Conservation (phyloP, 2,797 vertebrate genomes). For the Miichthys miiuy region DNA sequence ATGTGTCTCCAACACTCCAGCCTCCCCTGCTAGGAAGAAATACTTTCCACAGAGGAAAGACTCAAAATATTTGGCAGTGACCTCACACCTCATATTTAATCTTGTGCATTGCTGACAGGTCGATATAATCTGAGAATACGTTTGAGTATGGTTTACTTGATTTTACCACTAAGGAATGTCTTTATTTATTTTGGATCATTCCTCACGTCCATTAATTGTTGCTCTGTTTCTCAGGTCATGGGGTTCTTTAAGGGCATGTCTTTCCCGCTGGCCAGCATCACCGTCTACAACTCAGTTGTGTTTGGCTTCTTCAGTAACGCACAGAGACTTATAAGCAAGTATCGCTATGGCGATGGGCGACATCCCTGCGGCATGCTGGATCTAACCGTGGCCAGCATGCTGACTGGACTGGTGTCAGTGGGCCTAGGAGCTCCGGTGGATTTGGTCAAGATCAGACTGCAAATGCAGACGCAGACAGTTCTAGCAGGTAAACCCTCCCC, state of each 20-base stretch:
- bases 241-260: constrained; percentile 99
- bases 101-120: background rate
- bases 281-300: constrained; percentile 93
- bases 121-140: accelerated
- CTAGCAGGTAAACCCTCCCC: constrained; percentile 81
- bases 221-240: constrained; percentile 75
- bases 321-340: constrained; percentile 87
- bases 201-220: background rate
- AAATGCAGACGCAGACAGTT: constrained; percentile 92
- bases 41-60: background rate
- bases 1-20: background rate
- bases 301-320: constrained; percentile 95
- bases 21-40: background rate
- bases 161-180: background rate
- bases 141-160: background rate
- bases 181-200: background rate
- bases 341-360: constrained; percentile 81
- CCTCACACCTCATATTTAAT: background rate
- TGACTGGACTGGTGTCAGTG: constrained; percentile 90
- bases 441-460: constrained; percentile 95
- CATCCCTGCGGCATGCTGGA: constrained; percentile 80
- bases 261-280: constrained; percentile 93
- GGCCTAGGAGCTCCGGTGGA: constrained; percentile 92
- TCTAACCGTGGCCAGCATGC: constrained; percentile 89
- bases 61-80: constrained; percentile 16